phyloP scores from a whole-genome alignment of 37 sponge, comb jelly and placozoan species.

The Haliclona indistincta region DNA sequence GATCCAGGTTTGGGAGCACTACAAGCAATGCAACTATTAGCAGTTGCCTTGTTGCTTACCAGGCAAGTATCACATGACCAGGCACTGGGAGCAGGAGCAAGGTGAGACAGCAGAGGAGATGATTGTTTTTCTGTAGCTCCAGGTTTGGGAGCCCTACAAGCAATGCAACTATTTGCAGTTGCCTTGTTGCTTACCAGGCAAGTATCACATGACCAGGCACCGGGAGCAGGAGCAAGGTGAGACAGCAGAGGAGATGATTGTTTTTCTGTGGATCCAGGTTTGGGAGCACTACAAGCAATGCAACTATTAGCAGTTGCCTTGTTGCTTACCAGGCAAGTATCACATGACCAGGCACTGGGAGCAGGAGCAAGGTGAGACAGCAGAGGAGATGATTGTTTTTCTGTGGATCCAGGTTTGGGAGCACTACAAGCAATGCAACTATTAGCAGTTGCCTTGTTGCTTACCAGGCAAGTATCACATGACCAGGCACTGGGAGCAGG shows the following conservation, averaged over 20 bases:
- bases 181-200: conserved; percentile 59
- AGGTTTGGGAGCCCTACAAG: conserved; percentile 3
- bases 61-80: conserved; percentile 67
- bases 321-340: too few species aligned
- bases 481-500: too few species aligned
- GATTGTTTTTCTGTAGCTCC: not conserved
- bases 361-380: conserved; percentile 1
- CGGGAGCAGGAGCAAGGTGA: conserved; percentile 44
- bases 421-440: too few species aligned
- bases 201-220: conserved; percentile 54
- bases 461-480: too few species aligned
- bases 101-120: conserved; percentile 19
- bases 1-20: conserved; percentile 6
- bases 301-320: too few species aligned
- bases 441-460: too few species aligned
- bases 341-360: too few species aligned
- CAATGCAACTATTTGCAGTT: conserved; percentile 27
- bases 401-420: too few species aligned
- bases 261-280: not conserved
- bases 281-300: not conserved
- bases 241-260: not conserved
- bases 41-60: conserved; percentile 34
- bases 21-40: conserved; percentile 24
- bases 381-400: too few species aligned
- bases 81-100: conserved; percentile 40